Conservation (phyloP, 1,140 invertebrate genomes). For the Ephestia elutella region DNA sequence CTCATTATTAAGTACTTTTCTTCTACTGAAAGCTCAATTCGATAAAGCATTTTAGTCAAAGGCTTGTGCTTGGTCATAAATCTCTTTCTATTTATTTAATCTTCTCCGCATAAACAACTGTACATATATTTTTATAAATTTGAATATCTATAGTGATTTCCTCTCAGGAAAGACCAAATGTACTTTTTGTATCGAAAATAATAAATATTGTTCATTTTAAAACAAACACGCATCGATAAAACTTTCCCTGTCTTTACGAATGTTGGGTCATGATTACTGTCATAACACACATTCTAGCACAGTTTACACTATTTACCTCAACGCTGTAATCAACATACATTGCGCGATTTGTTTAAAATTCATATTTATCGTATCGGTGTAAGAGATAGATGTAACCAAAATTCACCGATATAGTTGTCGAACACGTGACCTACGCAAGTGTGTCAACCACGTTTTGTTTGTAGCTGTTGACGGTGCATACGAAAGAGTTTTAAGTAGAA, state of each 20-base stretch:
- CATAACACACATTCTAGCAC: background rate
- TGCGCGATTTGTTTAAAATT: background rate
- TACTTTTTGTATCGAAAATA: no score
- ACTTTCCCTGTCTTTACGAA: constrained; percentile 15
- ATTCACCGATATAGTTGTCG: constrained; percentile 1
- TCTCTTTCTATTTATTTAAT: no score
- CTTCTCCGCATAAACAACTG: no score
- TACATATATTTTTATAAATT: no score
- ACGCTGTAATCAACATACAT: no score
- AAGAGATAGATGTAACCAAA: constrained; percentile 17
- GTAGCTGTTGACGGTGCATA: constrained; percentile 39
- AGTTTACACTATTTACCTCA: background rate
- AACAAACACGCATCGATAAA: background rate
- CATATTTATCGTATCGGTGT: background rate
- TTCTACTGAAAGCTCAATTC: no score
- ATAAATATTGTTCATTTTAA: background rate
- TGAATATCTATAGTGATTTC: no score
- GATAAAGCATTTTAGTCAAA: no score
- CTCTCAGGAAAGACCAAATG: no score
- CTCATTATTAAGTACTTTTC: no score
- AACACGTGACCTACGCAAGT: constrained; percentile 21
- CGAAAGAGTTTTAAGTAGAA: constrained; percentile 22
- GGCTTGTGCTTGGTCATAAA: no score
- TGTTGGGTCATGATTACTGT: constrained; percentile 16
- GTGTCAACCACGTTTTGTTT: constrained; percentile 28